These are phyloP conservation scores for Austrofundulus limnaeus DNA, from an alignment of 2,113 vertebrate genomes.

Conservation along the genomic window DNA sequence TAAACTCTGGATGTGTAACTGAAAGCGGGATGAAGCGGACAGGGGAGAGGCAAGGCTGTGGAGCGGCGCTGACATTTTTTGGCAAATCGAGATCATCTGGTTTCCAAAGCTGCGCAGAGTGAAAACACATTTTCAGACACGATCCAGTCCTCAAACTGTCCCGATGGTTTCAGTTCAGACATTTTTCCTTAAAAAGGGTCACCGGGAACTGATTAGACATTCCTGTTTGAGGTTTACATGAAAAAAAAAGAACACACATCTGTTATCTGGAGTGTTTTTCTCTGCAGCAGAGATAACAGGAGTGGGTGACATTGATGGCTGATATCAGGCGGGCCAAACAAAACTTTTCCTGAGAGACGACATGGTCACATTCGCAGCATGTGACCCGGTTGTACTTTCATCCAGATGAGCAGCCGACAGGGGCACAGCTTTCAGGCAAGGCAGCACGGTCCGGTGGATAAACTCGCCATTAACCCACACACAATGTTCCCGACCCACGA, in stretches of 20 bases:
- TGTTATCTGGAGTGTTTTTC: background rate
- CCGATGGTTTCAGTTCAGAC: background rate
- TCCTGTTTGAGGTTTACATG: too few species aligned
- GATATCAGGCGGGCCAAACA: too few species aligned
- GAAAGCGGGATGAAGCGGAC: background rate
- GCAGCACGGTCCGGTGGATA: background rate
- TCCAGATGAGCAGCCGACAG: background rate
- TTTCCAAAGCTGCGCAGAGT: constrained; percentile 25
- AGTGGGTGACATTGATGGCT: background rate
- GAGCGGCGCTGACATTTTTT: too few species aligned
- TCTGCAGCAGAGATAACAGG: background rate
- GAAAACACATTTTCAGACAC: constrained; percentile 9
- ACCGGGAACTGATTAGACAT: too few species aligned
- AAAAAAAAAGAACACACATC: background rate
- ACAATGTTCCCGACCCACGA: too few species aligned
- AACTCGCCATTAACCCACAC: constrained; percentile 1
- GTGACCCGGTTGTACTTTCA: constrained; percentile 24
- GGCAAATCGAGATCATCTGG: constrained; percentile 41
- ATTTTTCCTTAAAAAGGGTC: too few species aligned
- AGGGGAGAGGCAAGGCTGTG: background rate
- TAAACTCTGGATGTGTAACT: too few species aligned
- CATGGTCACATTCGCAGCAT: constrained; percentile 20
- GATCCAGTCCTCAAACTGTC: too few species aligned
- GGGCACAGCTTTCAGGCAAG: constrained; percentile 9
- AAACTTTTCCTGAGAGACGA: background rate